Percentiles rank a stretch among this genome's conserved stretches.
phyloP scores from a whole-genome alignment of 2,113 vertebrate genomes.

The Microcebus griseorufus region DNA sequence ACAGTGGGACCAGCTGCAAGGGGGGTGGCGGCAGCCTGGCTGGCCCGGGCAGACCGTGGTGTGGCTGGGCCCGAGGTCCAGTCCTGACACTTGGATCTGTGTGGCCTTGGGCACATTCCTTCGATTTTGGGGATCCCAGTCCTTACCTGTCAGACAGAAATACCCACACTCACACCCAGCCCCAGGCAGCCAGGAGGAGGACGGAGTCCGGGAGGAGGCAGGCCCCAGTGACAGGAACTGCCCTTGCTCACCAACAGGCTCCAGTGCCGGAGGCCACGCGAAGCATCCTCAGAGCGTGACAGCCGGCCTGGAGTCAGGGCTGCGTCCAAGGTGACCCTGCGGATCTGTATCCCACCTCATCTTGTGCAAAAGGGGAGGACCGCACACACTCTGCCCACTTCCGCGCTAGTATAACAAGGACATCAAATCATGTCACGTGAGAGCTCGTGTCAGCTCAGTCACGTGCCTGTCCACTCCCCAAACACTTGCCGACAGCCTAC shows the following conservation, averaged over 20 bases:
- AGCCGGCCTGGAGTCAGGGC: background rate
- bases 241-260: background rate
- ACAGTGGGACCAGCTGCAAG: background rate
- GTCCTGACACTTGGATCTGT: fast-evolving
- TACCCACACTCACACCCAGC: fast-evolving
- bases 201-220: fast-evolving
- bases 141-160: background rate
- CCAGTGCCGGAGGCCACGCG: fast-evolving
- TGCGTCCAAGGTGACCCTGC: fast-evolving
- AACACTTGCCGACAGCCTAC: background rate
- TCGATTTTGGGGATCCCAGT: fast-evolving
- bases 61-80: fast-evolving
- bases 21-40: fast-evolving
- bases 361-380: background rate
- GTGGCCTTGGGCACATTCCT: fast-evolving
- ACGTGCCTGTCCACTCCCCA: background rate
- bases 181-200: fast-evolving
- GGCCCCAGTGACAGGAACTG: fast-evolving
- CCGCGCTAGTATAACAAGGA: fast-evolving
- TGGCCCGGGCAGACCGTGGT: fast-evolving
- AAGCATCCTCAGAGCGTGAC: fast-evolving
- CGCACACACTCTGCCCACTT: background rate
- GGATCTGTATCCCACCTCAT: fast-evolving
- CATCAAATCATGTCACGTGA: fast-evolving
- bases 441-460: background rate